Conservation (phyloP, 2,113 vertebrate genomes). For the Gavialis gangeticus region DNA sequence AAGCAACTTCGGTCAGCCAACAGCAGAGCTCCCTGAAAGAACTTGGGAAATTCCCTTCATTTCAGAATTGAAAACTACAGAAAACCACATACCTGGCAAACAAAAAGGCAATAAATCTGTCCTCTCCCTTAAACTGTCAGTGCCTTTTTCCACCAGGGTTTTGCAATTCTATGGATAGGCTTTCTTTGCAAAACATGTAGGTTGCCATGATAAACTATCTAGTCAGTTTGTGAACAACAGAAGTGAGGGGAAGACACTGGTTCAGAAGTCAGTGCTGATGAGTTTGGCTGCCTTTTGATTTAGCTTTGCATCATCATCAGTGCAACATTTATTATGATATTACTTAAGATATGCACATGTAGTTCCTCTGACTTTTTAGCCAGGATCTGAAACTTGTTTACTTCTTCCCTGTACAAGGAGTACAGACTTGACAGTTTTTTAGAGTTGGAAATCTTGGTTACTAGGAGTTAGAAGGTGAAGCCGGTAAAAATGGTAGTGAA, state of each 20-base stretch:
- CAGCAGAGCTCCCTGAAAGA: slow-evolving; percentile 22
- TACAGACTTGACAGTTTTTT: neutral
- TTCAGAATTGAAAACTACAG: neutral
- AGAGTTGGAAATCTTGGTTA: neutral
- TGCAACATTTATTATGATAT: neutral
- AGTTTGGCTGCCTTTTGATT: neutral
- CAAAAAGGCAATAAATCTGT: slow-evolving; percentile 30
- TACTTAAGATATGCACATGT: neutral
- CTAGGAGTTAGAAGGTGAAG: neutral
- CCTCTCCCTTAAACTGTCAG: neutral
- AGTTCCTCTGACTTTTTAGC: neutral
- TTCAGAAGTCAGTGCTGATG: accelerated
- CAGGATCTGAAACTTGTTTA: neutral
- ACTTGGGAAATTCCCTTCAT: slow-evolving; percentile 26
- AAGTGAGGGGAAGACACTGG: neutral
- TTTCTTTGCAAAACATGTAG: neutral
- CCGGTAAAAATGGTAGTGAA: neutral
- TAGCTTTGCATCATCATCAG: neutral
- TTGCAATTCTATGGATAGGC: neutral
- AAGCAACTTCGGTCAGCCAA: neutral
- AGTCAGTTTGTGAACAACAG: neutral
- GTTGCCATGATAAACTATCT: neutral
- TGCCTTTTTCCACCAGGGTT: neutral
- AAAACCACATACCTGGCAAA: slow-evolving; percentile 19
- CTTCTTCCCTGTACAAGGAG: neutral